Percentiles rank a stretch among this genome's conserved stretches.
Conservation (phyloP, 2,113 vertebrate species). For the Salminus brasiliensis region DNA sequence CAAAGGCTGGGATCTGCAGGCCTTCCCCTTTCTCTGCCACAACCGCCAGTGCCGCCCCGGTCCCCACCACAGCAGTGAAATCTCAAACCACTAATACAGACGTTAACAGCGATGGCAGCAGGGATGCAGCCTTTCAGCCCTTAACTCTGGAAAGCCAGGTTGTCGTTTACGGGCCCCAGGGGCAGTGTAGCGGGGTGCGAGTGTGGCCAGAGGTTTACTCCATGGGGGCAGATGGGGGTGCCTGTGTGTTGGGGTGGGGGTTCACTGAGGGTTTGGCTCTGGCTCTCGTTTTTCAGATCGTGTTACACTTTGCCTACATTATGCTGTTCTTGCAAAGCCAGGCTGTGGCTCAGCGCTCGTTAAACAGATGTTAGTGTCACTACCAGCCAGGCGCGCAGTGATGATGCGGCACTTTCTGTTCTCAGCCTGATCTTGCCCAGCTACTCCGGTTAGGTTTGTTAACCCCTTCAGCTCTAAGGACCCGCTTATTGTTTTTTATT, state of each 20-base stretch:
- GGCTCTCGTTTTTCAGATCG: constrained; percentile 30
- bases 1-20: constrained; percentile 30
- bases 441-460: background rate
- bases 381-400: constrained; percentile 6
- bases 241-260: constrained; percentile 2
- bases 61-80: constrained; percentile 41
- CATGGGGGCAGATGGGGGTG: background rate
- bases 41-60: background rate
- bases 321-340: background rate
- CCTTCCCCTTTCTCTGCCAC: background rate
- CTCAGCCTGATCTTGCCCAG: background rate
- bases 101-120: constrained; percentile 33
- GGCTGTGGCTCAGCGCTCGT: constrained; percentile 4
- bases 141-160: constrained; percentile 40
- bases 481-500: too few relatives aligned
- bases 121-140: constrained; percentile 4
- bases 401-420: constrained; percentile 13
- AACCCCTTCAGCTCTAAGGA: background rate
- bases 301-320: constrained; percentile 33
- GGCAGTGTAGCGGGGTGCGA: constrained; percentile 19
- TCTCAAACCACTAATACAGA: constrained; percentile 52
- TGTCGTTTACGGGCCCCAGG: constrained; percentile 49
- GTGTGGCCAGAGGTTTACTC: constrained; percentile 13
- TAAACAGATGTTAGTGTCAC: constrained; percentile 33
- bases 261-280: constrained; percentile 9